A percentile compares a stretch with the other conserved stretches of the same genome.
Evolutionary conservation across 2,888 invertebrate genomes (phyloP).

Genomic region (Cybosia mesomella): DNA sequence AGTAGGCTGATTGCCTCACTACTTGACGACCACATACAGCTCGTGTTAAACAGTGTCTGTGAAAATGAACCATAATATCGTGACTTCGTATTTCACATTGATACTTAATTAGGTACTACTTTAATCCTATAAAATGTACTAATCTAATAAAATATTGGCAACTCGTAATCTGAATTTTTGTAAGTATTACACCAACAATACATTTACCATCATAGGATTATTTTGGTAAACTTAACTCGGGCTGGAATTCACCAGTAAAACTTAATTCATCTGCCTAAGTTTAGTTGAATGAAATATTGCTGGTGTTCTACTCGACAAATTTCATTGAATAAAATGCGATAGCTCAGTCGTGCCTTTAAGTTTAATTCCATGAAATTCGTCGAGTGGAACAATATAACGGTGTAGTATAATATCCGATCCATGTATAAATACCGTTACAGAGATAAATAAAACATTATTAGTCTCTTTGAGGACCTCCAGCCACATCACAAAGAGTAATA

Average conservation of each 20-base stretch:
- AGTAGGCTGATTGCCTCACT: constrained; percentile 94
- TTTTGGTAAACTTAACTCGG: too few species aligned
- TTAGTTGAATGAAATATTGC: too few species aligned
- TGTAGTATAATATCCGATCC: neutral
- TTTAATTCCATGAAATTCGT: neutral
- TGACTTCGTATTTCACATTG: neutral
- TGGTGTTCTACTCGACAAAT: too few species aligned
- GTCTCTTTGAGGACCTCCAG: neutral
- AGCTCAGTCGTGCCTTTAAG: neutral
- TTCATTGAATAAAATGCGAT: too few species aligned
- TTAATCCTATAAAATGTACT: too few species aligned
- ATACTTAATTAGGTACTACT: too few species aligned
- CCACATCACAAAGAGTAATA: neutral
- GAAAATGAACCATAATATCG: constrained; percentile 21
- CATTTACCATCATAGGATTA: neutral
- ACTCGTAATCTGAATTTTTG: neutral
- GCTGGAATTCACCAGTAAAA: too few species aligned
- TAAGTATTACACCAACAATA: neutral
- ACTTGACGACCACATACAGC: constrained; percentile 92
- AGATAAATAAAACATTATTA: neutral
- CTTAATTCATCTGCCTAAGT: too few species aligned
- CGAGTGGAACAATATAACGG: neutral
- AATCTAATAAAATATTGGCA: neutral
- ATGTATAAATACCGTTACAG: neutral
- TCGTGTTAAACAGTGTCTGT: constrained; percentile 91